These are phyloP conservation scores for Chrysogorgia sp. DNA, from an alignment of 92 coral and sea anemone species.

Conservation along the genomic window DNA sequence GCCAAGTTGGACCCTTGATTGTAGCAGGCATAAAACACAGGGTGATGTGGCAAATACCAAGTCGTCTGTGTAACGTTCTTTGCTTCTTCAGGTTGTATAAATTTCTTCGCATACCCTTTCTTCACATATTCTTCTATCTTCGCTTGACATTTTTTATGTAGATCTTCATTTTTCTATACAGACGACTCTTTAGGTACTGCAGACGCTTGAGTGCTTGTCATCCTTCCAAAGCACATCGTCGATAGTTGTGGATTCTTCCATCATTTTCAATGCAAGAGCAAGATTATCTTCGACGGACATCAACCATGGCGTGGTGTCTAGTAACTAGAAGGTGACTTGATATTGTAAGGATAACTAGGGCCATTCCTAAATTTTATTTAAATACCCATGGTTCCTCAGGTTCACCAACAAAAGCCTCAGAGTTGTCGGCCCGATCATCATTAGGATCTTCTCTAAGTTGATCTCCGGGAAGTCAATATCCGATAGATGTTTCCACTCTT, in stretches of 20 bases:
- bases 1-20: slow-evolving; percentile 4
- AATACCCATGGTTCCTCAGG: slow-evolving; percentile 20
- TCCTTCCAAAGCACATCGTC: slow-evolving; percentile 25
- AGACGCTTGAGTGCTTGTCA: not conserved
- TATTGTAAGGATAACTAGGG: too few relatives aligned
- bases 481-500: too few relatives aligned
- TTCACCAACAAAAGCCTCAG: slow-evolving; percentile 6
- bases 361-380: slow-evolving; percentile 9
- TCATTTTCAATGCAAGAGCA: not conserved
- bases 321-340: too few relatives aligned
- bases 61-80: not conserved
- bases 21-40: slow-evolving; percentile 1
- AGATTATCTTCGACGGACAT: slow-evolving; percentile 9
- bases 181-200: not conserved
- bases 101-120: not conserved
- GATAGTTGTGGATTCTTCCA: slow-evolving; percentile 3
- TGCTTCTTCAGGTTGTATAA: not conserved
- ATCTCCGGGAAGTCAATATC: not conserved
- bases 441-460: not conserved
- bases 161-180: not conserved
- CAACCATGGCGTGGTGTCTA: not conserved
- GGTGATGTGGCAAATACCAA: slow-evolving; percentile 31
- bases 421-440: slow-evolving; percentile 19
- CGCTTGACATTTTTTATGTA: not conserved
- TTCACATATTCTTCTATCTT: slow-evolving; percentile 12